Conservation (phyloP, 2,113 vertebrate genomes). For the Heterotis niloticus region DNA sequence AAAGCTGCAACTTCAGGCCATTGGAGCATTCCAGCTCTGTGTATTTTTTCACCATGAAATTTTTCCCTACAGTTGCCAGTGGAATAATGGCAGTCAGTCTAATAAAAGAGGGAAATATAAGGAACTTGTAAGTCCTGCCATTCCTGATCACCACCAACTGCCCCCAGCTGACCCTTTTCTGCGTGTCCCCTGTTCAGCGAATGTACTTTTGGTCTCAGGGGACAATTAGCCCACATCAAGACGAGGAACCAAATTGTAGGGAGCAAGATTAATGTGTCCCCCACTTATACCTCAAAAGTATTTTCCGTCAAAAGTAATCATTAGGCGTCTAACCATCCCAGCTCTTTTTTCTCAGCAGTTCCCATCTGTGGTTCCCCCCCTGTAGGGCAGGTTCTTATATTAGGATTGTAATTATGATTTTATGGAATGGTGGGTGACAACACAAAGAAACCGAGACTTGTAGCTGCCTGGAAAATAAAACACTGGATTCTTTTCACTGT, state of each 20-base stretch:
- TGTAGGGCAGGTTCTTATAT: slow-evolving; percentile 30
- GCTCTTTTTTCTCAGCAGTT: slow-evolving; percentile 35
- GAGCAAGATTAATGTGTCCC: slow-evolving; percentile 20
- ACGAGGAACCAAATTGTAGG: slow-evolving; percentile 10
- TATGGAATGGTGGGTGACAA: slow-evolving; percentile 36
- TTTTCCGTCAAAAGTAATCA: slow-evolving; percentile 27
- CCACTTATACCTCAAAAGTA: background rate
- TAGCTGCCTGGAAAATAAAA: background rate
- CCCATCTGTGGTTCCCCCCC: slow-evolving; percentile 15
- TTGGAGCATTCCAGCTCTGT: background rate
- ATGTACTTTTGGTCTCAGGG: background rate
- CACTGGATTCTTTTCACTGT: background rate
- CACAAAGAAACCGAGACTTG: slow-evolving; percentile 23
- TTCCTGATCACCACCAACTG: background rate
- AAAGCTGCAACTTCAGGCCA: no score
- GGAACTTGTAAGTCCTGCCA: background rate
- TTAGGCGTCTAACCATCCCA: slow-evolving; percentile 2
- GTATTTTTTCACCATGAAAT: no score
- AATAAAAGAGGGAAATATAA: slow-evolving; percentile 2
- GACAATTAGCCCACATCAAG: background rate
- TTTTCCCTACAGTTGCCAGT: background rate
- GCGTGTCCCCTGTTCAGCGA: background rate
- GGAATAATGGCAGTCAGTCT: background rate
- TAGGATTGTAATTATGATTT: slow-evolving; percentile 41
- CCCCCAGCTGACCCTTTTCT: background rate